Evolutionary conservation across 2,113 vertebrate genomes (phyloP).

Genomic region (Passer domesticus): DNA sequence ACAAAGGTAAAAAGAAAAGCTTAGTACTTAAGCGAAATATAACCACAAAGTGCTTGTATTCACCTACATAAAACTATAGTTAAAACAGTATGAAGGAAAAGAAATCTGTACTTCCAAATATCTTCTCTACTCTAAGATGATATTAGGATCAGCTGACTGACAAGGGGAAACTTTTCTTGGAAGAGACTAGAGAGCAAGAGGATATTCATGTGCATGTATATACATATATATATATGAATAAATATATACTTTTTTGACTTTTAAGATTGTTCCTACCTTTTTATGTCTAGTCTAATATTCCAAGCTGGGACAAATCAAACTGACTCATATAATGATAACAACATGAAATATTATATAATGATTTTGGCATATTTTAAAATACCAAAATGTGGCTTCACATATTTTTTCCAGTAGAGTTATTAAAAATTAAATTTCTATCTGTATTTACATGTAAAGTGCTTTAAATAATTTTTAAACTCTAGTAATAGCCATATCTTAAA

Average conservation of each 20-base stretch:
- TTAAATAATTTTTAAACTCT: not conserved
- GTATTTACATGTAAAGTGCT: not conserved
- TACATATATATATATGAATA: not conserved
- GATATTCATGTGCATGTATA: constrained; percentile 45
- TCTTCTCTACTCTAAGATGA: constrained; percentile 55
- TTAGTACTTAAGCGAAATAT: not conserved
- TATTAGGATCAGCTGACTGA: constrained; percentile 67
- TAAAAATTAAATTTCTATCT: constrained; percentile 29
- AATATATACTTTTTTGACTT: not conserved
- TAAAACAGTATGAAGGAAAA: constrained; percentile 23
- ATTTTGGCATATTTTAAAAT: constrained; percentile 41
- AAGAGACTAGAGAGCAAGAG: constrained; percentile 57
- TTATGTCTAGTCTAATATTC: constrained; percentile 65
- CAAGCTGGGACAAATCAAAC: constrained; percentile 67
- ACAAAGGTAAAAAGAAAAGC: not conserved
- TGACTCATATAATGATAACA: constrained; percentile 46
- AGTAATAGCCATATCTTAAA: not conserved
- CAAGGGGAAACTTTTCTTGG: constrained; percentile 65
- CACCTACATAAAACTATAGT: not conserved
- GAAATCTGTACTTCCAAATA: constrained; percentile 53
- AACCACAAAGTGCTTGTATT: not conserved
- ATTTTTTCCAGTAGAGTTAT: constrained; percentile 8
- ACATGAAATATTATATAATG: constrained; percentile 39
- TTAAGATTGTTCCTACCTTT: constrained; percentile 56
- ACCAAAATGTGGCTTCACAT: not conserved